Evolutionary conservation across 2,888 invertebrate species (phyloP), one percentile per base, ranked within the genome.

Genomic region (Pteria penguin): DNA sequence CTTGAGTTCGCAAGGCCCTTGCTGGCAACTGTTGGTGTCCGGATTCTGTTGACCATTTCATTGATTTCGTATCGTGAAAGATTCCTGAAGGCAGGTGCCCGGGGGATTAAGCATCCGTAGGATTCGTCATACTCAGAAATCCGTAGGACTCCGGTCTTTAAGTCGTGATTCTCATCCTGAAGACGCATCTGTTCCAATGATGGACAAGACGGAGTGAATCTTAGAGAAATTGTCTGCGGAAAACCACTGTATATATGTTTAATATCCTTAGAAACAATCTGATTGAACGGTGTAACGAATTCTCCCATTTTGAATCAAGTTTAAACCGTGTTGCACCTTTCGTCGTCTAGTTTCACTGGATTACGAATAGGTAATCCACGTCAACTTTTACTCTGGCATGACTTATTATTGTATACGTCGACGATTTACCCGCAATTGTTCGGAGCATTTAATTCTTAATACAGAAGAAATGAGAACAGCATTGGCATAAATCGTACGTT

Each of bases 201-300:
- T 4, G 87, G 86, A 61, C 84, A 87, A 57, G 85, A 83, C 2
- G 75, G 55, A 0, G 84, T 72, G 55, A 82, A 80, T 8, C 85
- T 62, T 71, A 78, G 79, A 24, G 61, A 73, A 5, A 83, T 55
- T 2, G 73, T 72, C 62, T 76, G 80, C 4, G 88, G 87, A 58
- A 79, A 82, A n/a, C 89, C 89, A 62, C 85, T 87, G 78, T 89
- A 88, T 5, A 88, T 86, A 65, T 89, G 88, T 57, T 86, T 86
- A 57, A 89, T 84, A 72, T 89, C 87, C 58, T 82, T 72, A 58
- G 78, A 82, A n/a, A 87, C 73, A 32, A 88, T 88, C 18, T 80
- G 79, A 65, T 80, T 85, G 71, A 86, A 86, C 18, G 86, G 84
- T 55, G 85, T 82, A 69, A 84, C 84, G 76, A 88, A 87, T 61